Percentiles rank a stretch among this genome's conserved stretches.
phyloP scores from a whole-genome alignment of 2,888 invertebrate genomes.

The Parnassius orleans region DNA sequence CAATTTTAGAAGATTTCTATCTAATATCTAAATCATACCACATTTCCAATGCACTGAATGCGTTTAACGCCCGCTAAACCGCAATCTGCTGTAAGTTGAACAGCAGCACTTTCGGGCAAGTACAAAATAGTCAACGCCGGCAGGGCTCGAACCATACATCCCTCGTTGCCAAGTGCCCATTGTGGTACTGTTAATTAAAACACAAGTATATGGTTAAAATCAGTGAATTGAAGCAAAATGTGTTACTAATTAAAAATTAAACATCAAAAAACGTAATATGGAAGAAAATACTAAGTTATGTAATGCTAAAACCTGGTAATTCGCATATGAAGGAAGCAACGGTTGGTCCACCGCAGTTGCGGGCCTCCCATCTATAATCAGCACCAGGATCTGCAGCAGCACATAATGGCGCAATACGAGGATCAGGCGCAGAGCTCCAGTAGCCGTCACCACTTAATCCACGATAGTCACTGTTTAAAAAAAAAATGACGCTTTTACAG shows the following conservation, averaged over 20 bases:
- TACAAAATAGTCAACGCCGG: slow-evolving; percentile 88
- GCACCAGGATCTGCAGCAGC: slow-evolving; percentile 88
- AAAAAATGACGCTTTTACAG: background rate
- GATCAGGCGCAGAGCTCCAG: slow-evolving; percentile 86
- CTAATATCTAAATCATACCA: slow-evolving; percentile 75
- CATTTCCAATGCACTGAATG: slow-evolving; percentile 87
- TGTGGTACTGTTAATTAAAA: slow-evolving; percentile 81
- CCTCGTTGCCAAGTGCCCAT: slow-evolving; percentile 85
- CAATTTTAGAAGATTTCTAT: background rate
- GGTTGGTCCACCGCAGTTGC: slow-evolving; percentile 88
- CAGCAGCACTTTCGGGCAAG: slow-evolving; percentile 88
- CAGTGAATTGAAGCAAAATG: too few relatives aligned
- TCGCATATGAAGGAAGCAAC: slow-evolving; percentile 90
- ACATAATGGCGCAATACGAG: slow-evolving; percentile 83
- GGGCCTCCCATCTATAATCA: slow-evolving; percentile 89
- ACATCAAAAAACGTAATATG: too few relatives aligned
- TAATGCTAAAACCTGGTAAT: slow-evolving; percentile 82
- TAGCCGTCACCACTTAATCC: slow-evolving; percentile 84
- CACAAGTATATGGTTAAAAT: too few relatives aligned
- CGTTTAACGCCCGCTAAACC: slow-evolving; percentile 87
- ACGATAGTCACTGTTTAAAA: slow-evolving; percentile 76
- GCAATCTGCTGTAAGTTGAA: slow-evolving; percentile 88
- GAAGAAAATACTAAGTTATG: too few relatives aligned
- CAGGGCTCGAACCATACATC: slow-evolving; percentile 86
- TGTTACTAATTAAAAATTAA: too few relatives aligned